These are phyloP conservation scores for Felis chaus DNA, from an alignment of 2,113 vertebrate species.

Conservation along the genomic window DNA sequence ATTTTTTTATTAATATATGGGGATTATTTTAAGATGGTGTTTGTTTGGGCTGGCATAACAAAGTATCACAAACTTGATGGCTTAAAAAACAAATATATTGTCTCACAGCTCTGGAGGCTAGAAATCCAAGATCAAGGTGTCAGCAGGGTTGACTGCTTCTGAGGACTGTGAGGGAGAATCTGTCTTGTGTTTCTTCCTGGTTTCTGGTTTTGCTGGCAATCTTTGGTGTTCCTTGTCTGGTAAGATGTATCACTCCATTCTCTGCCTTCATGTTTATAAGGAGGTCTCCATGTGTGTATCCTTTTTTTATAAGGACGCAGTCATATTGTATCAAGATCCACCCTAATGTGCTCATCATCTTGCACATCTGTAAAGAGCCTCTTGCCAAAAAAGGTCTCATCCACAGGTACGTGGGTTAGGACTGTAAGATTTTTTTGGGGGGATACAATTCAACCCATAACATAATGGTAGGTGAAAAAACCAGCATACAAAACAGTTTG, in stretches of 20 bases:
- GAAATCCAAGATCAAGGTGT: not conserved
- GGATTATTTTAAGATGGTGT: not conserved
- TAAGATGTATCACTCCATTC: not conserved
- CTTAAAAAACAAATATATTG: not conserved
- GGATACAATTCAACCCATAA: not conserved
- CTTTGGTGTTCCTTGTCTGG: not conserved
- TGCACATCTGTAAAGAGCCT: not conserved
- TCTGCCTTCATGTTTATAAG: not conserved
- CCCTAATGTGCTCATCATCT: not conserved
- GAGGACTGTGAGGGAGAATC: not conserved
- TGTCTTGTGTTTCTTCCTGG: not conserved
- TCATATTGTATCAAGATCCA: not conserved
- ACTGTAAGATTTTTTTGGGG: not conserved
- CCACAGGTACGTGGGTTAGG: not conserved
- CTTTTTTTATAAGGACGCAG: not conserved
- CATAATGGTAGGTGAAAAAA: not conserved
- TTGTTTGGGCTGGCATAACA: not conserved
- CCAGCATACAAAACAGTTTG: not conserved
- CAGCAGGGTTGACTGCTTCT: not conserved
- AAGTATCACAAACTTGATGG: not conserved
- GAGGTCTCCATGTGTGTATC: not conserved
- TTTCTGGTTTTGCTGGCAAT: not conserved
- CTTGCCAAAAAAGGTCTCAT: not conserved
- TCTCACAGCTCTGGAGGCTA: not conserved
- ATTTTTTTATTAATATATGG: not conserved